A percentile compares a stretch with the other conserved stretches of the same genome.
Conservation (phyloP, 2,113 vertebrate genomes). For the Nothoprocta perdicaria region DNA sequence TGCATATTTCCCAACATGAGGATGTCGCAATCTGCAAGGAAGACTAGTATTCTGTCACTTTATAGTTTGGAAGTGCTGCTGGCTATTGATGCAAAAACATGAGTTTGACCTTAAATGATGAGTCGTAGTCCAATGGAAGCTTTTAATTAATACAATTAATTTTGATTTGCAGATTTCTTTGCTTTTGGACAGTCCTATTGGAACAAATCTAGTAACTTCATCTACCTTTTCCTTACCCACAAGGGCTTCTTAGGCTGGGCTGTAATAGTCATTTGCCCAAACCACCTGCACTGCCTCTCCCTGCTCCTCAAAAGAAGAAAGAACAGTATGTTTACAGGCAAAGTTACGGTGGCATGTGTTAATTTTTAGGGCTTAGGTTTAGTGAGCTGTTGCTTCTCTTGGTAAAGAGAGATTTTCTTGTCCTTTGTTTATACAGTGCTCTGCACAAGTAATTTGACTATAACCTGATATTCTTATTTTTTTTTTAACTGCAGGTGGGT, state of each 20-base stretch:
- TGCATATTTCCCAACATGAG: neutral
- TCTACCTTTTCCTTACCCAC: neutral
- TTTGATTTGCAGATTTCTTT: neutral
- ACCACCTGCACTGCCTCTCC: fast-evolving
- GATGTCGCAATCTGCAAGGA: neutral
- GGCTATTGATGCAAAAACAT: neutral
- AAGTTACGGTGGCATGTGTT: neutral
- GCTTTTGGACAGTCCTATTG: neutral
- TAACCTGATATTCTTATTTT: neutral
- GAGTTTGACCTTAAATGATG: neutral
- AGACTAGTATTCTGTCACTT: neutral
- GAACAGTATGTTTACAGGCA: neutral
- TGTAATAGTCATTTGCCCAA: neutral
- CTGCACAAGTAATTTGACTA: neutral
- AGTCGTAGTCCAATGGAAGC: neutral
- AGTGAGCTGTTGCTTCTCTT: neutral
- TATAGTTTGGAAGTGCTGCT: neutral
- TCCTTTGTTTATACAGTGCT: neutral
- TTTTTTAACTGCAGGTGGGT: constrained; percentile 83
- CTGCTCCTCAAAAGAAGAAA: neutral
- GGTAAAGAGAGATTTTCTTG: neutral
- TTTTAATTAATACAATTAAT: neutral
- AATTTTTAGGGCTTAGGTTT: neutral
- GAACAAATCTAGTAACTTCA: neutral
- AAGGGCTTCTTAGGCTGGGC: neutral